Percentiles rank a stretch among this genome's conserved stretches.
Evolutionary conservation across 2,797 vertebrate genomes (phyloP).

Genomic region (Epinephelus coioides): DNA sequence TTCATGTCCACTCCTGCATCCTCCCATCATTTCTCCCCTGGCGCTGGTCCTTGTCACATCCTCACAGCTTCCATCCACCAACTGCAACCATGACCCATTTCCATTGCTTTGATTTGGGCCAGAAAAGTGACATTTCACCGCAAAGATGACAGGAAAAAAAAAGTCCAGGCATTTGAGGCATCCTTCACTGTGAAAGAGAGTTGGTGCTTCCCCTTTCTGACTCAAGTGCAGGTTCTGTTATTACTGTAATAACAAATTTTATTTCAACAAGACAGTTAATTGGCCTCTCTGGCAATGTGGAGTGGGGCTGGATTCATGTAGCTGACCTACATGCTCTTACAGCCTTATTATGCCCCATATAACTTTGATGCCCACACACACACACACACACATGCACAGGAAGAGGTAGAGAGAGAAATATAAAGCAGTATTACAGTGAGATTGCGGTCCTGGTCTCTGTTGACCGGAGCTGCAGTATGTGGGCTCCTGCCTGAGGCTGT

Average conservation of each 20-base stretch:
- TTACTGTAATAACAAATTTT: neutral
- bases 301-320: neutral
- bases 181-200: neutral
- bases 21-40: conserved; percentile 20
- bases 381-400: neutral
- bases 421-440: conserved; percentile 1
- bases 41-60: conserved; percentile 48
- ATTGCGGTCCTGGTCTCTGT: conserved; percentile 17
- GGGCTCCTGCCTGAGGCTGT: conserved; percentile 66
- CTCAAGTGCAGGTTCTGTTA: neutral
- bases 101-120: conserved; percentile 53
- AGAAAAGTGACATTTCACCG: conserved; percentile 51
- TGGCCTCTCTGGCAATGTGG: conserved; percentile 12
- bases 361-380: neutral
- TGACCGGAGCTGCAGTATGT: conserved; percentile 19
- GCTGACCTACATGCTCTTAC: conserved; percentile 44
- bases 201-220: neutral
- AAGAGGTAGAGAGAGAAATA: neutral
- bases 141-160: conserved; percentile 19
- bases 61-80: conserved; percentile 45
- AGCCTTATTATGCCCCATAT: conserved; percentile 13
- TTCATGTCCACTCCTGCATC: conserved; percentile 26
- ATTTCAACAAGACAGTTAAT: conserved; percentile 21
- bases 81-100: conserved; percentile 68
- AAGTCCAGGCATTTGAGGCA: neutral